Base-by-base conservation (phyloP, 2,797 vertebrate genomes). In the Smutsia gigantea region DNA sequence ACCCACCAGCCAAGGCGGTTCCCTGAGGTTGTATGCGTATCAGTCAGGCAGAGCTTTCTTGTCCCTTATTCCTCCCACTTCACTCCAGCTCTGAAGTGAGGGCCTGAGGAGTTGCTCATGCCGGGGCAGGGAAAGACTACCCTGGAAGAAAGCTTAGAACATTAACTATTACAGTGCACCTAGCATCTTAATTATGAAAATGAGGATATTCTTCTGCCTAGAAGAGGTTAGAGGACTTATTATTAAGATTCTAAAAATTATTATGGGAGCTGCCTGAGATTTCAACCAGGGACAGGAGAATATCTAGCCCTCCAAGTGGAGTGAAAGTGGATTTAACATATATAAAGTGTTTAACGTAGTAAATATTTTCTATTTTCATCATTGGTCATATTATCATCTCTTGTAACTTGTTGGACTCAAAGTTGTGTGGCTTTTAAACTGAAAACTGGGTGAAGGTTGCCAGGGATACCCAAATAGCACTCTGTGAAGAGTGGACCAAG, bases 261-360 rank as follows among this genome's bases (percentile, higher is more conserved):
- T 72, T 21, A 27, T 42, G 59, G 9, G 7, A 49, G 39, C 61
- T 87, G 27, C 27, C 71, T 61, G 13, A 75, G 27, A 75, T 75
- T 74, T 94, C 57, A 91, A n/a, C 68, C 27, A 57, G n/a, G 59
- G 29, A 55, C 15, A 46, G 61, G 81, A 92, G 84, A 87, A 87
- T 78, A 15, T 14, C 29, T 74, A 59, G 31, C 7, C 75, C 51
- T 93, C n/a, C 51, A 25, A 42, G 15, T 49, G 87, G 17, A 95
- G 4, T 51, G 29, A 71, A 95, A 96, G 39, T 34, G 55, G 55
- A 69, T 15, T 81, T 72, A 64, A 37, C 57, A 34, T 39, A 21
- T n/a, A 51, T 8, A 42, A 81, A 87, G 23, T 9, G 8, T 46
- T 78, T 77, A 72, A 4, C 2, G 0, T 11, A 37, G 34, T 34